Percentiles rank a stretch among this genome's conserved stretches.
These are phyloP conservation scores for Sinocyclocheilus anophthalmus DNA, from an alignment of 2,113 vertebrate species.

Conservation along the genomic window DNA sequence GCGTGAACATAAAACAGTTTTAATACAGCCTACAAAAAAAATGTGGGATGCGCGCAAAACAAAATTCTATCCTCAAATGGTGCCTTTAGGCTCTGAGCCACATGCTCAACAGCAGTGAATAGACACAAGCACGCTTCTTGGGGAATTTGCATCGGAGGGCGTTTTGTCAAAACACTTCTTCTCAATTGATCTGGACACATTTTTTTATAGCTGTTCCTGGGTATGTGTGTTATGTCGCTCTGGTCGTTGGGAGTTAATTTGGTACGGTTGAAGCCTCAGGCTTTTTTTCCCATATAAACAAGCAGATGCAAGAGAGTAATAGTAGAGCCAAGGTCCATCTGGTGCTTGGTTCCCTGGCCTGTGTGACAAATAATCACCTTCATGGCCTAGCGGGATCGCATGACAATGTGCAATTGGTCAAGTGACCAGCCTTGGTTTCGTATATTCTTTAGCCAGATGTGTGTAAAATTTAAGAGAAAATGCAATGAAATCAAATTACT, in stretches of 20 bases:
- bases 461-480: not conserved
- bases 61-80: conserved; percentile 43
- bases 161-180: conserved; percentile 25
- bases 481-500: not conserved
- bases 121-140: conserved; percentile 10
- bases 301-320: conserved; percentile 9
- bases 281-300: conserved; percentile 1
- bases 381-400: not conserved
- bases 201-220: conserved; percentile 32
- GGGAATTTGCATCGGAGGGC: conserved; percentile 42
- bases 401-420: not conserved
- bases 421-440: not conserved
- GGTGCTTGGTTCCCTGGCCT: not conserved
- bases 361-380: conserved; percentile 24
- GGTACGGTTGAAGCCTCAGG: not conserved
- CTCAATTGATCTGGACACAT: conserved; percentile 42
- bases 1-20: conserved; percentile 40
- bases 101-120: conserved; percentile 30
- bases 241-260: conserved; percentile 31
- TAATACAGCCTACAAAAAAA: conserved; percentile 32
- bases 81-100: conserved; percentile 39
- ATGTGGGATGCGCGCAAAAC: conserved; percentile 24
- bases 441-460: not conserved
- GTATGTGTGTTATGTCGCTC: conserved; percentile 7
- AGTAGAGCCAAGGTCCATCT: conserved; percentile 30